Evolutionary conservation across 2,797 vertebrate species (phyloP).

Genomic region (Sebastes glaucus): DNA sequence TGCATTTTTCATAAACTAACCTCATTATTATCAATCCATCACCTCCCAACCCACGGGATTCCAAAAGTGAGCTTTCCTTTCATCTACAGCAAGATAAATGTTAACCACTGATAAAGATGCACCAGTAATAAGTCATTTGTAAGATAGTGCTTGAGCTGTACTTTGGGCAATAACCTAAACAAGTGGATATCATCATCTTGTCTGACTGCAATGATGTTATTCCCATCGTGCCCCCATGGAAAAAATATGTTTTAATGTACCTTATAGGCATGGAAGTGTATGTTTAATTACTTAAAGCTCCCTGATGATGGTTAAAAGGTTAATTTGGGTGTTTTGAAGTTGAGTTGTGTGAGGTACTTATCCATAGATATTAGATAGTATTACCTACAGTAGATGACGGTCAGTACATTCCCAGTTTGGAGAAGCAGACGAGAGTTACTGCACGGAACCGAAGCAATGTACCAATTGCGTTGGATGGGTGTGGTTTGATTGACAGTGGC

Average conservation of each 20-base stretch:
- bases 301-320: neutral
- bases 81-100: slow-evolving; percentile 33
- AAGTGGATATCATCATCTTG: slow-evolving; percentile 12
- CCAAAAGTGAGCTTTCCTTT: slow-evolving; percentile 30
- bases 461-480: neutral
- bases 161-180: neutral
- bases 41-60: neutral
- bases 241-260: neutral
- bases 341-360: too few relatives aligned
- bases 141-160: neutral
- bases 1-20: slow-evolving; percentile 48
- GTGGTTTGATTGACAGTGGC: too few relatives aligned
- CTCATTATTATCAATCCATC: slow-evolving; percentile 49
- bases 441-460: too few relatives aligned
- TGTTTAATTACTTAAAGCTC: neutral
- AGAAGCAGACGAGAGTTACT: too few relatives aligned
- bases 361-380: too few relatives aligned
- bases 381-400: too few relatives aligned
- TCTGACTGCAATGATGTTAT: neutral
- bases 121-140: slow-evolving; percentile 1
- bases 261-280: neutral
- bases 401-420: too few relatives aligned
- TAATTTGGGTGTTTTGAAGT: too few relatives aligned
- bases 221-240: neutral
- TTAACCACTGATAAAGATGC: neutral